Base-by-base conservation (phyloP, 2,113 vertebrate genomes). In the Paralichthys olivaceus region DNA sequence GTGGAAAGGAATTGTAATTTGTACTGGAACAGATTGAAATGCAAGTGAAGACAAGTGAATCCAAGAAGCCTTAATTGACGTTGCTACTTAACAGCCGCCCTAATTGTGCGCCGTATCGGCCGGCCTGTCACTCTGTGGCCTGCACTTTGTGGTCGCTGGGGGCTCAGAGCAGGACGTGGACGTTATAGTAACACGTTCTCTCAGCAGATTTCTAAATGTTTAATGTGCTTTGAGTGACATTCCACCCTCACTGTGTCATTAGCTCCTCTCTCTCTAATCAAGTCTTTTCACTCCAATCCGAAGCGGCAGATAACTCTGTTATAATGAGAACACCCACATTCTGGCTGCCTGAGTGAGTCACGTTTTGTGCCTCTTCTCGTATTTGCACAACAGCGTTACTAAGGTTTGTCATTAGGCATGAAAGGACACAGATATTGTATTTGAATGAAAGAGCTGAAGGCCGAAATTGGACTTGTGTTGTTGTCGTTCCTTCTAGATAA, bases 121-220 rank as follows among this genome's bases (percentile, higher is more conserved):
- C 63, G n/a, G 56, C 77, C 32, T 69, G 84, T 89, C 88, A 73
- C 66, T 77, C 71, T 59, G 28, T 13, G 63, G 55, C 69, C 77
- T 70, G 69, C 28, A 67, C 65, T 59, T n/a, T 62, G 72, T 47
- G 64, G 58, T 40, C 57, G 65, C 72, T 51, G 7, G 59, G 76
- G 78, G 66, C 86, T 77, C 58, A 66, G 69, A 81, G 79, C 87
- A 77, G 78, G 79, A 78, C 77, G 43, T 37, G 70, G 77, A 79
- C 84, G 74, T 88, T 75, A 66, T 69, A 80, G 72, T 53, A 79
- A 71, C 84, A 79, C 71, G 51, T 84, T 80, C 81, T 78, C 81
- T 71, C 64, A 66, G 62, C 84, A 91, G 80, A 90, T 90, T 90
- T 92, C 91, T 89, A 88, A 90, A 91, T 93, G 90, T 90, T 92